Conservation (phyloP, 1,140 invertebrate genomes). For the Papilio machaon region DNA sequence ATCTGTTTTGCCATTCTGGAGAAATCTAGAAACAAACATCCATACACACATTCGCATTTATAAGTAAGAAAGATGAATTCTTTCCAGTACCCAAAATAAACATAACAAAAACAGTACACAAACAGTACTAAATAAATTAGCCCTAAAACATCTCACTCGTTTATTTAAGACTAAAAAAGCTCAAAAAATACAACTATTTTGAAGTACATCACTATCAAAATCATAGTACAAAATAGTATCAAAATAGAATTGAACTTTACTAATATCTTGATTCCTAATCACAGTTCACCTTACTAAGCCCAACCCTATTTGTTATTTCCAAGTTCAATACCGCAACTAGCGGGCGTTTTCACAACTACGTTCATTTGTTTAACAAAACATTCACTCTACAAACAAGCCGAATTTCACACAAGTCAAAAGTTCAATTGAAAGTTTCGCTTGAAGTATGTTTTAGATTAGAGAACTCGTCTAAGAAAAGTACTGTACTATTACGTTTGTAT, state of each 20-base stretch:
- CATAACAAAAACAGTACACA: too few relatives aligned
- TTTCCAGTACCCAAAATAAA: too few relatives aligned
- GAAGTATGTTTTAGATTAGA: slow-evolving; percentile 1
- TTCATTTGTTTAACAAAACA: slow-evolving; percentile 25
- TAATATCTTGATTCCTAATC: background rate
- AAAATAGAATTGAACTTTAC: background rate
- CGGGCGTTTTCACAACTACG: slow-evolving; percentile 12
- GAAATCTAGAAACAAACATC: too few relatives aligned
- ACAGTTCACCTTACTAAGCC: background rate
- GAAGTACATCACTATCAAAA: too few relatives aligned
- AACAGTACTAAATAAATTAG: too few relatives aligned
- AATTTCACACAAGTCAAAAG: slow-evolving; percentile 29
- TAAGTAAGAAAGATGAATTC: background rate
- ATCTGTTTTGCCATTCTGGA: too few relatives aligned
- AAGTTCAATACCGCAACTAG: slow-evolving; percentile 26
- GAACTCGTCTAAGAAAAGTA: slow-evolving; percentile 1
- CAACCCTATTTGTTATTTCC: background rate
- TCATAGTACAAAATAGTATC: background rate
- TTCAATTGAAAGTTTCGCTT: slow-evolving; percentile 25
- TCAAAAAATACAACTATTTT: too few relatives aligned
- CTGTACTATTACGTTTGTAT: background rate
- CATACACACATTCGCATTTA: too few relatives aligned
- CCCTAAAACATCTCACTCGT: too few relatives aligned
- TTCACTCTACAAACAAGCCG: slow-evolving; percentile 19
- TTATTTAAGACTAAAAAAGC: too few relatives aligned